Base-by-base conservation (phyloP, 2,113 vertebrate species). In the Microtus ochrogaster region DNA sequence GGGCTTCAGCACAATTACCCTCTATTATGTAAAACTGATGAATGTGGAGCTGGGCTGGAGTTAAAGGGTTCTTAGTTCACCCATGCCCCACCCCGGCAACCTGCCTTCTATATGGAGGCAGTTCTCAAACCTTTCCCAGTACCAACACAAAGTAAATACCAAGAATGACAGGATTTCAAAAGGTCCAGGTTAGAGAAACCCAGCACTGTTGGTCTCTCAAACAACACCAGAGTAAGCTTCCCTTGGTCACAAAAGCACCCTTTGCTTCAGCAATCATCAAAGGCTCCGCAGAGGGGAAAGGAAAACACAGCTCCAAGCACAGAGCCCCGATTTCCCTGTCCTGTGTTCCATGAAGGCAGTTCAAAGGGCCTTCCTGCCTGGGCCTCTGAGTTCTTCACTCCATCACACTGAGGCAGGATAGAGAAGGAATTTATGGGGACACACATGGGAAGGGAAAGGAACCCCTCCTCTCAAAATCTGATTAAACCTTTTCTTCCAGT, bases 91-190 rank as follows among this genome's bases (percentile, higher is more conserved):
- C 7, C 3, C 36, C 0, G 11, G 41, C 52, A 10, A 47, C 55
- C 83, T 77, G 52, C 26, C 61, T 73, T 39, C 19, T 16, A 47
- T 63, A 73, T 92, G 41, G 76, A 92, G 79, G 47, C 44, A 79
- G 85, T 73, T 85, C 61, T 76, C 74, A 95, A 68, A 7, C 52
- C 74, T 92, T 90, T 83, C 68, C 68, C 74, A 94, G 92, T 89
- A 78, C 4, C 14, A n/a, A 73, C 52, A 44, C 41, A 90, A n/a
- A 87, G 70, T 10, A 66, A 77, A 65, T 39, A 70, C 11, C 52
- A 74, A 82, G 84, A 28, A 17, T 39, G 49, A 74, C 63, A 70
- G 33, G 70, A 44, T 96, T 84, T 55, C 79, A 68, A 94, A 90
- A 96, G 65, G 73, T 36, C 19, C 79, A 47, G 83, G 91, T 87